A percentile compares a stretch with the other conserved stretches of the same genome.
Conservation (phyloP, 2,888 invertebrate species). For the Drosophila flavopinicola region DNA sequence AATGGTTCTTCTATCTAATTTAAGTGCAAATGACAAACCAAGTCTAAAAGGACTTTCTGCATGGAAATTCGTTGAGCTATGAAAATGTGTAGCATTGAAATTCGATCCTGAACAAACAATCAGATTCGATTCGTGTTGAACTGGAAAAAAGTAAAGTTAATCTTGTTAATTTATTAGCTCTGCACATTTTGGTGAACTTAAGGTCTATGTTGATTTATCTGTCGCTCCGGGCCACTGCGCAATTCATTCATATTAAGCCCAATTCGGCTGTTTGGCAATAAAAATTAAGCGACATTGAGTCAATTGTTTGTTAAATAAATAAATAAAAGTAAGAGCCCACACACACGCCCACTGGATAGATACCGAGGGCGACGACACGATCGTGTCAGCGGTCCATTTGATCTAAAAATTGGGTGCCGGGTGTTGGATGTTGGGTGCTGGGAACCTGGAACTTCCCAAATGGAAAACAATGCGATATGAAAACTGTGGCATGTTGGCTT, state of each 20-base stretch:
- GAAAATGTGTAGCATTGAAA: too few species aligned
- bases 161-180: too few species aligned
- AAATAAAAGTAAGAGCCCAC: constrained; percentile 55
- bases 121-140: too few species aligned
- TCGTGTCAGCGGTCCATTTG: constrained; percentile 79
- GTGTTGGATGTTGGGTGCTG: constrained; percentile 13
- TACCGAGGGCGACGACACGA: constrained; percentile 61
- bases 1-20: too few species aligned
- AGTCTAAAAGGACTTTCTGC: too few species aligned
- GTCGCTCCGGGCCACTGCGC: constrained; percentile 33
- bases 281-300: constrained; percentile 59
- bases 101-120: too few species aligned
- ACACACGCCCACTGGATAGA: constrained; percentile 55
- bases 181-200: too few species aligned
- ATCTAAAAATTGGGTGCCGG: constrained; percentile 55
- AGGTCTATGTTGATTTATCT: too few species aligned
- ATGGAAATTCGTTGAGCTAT: too few species aligned
- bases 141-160: too few species aligned
- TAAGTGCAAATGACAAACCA: too few species aligned
- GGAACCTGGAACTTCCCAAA: constrained; percentile 17
- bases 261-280: constrained; percentile 68
- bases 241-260: constrained; percentile 61
- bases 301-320: constrained; percentile 43
- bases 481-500: constrained; percentile 63
- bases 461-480: constrained; percentile 39